Percentiles rank a stretch among this genome's conserved stretches.
Conservation (phyloP, 2,797 vertebrate genomes). For the Gymnoscopelus braueri region DNA sequence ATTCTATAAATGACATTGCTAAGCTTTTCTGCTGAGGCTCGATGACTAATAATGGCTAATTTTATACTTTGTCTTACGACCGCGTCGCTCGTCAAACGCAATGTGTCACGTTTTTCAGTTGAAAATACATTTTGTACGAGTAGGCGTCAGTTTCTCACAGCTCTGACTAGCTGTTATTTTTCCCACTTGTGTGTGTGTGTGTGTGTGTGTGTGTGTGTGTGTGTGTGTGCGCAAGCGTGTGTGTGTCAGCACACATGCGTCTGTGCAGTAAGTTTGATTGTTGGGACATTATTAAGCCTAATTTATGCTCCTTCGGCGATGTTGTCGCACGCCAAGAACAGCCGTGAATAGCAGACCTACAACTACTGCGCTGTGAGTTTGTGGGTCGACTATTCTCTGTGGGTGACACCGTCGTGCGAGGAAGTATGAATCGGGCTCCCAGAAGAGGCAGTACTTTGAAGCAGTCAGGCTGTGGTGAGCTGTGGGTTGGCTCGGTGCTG, state of each 20-base stretch:
- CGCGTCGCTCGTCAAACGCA: too few species aligned
- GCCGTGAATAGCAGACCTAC: too few species aligned
- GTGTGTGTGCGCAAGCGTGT: constrained; percentile 9
- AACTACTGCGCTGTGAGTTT: too few species aligned
- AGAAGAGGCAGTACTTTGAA: constrained; percentile 21
- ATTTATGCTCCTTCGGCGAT: too few species aligned
- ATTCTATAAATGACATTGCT: not conserved
- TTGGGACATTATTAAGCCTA: constrained; percentile 21
- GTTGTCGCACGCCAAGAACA: too few species aligned
- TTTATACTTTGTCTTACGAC: too few species aligned
- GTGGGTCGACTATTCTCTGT: too few species aligned
- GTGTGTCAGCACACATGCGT: constrained; percentile 6
- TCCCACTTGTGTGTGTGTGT: constrained; percentile 16
- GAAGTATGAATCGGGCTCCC: constrained; percentile 3
- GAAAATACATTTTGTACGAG: too few species aligned
- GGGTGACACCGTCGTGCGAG: too few species aligned
- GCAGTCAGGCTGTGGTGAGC: constrained; percentile 20
- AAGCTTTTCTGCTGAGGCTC: constrained; percentile 12
- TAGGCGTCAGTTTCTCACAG: not conserved
- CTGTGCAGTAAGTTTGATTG: constrained; percentile 17
- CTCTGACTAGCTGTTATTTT: constrained; percentile 26
- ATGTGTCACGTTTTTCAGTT: too few species aligned
- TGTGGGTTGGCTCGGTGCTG: constrained; percentile 33
- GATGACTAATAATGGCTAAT: too few species aligned
- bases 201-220: not conserved